Conservation (phyloP, 2,113 vertebrate species). For the Rhizomys pruinosus region DNA sequence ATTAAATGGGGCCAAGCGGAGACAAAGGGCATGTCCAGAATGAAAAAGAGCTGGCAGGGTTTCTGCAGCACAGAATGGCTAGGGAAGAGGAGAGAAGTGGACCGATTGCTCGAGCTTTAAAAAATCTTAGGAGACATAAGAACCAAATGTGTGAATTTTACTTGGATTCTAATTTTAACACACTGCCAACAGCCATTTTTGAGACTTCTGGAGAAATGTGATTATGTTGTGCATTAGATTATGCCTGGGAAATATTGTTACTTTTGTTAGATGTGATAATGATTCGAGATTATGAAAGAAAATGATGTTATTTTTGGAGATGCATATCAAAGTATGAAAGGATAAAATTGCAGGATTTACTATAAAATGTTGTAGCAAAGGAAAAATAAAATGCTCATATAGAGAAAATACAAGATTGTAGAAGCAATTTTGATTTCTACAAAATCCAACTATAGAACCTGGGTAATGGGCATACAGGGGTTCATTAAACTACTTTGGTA, state of each 20-base stretch:
- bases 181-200: constrained; percentile 21
- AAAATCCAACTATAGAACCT: background rate
- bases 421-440: background rate
- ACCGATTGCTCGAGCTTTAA: background rate
- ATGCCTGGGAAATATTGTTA: constrained; percentile 8
- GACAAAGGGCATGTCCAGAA: background rate
- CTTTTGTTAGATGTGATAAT: constrained; percentile 47
- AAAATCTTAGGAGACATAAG: constrained; percentile 14
- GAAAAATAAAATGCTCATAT: background rate
- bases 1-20: background rate
- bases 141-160: constrained; percentile 1
- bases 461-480: background rate
- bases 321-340: constrained; percentile 17
- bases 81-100: background rate
- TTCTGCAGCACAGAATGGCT: background rate
- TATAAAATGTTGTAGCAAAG: constrained; percentile 30
- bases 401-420: background rate
- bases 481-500: background rate
- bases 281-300: constrained; percentile 38
- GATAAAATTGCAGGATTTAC: constrained; percentile 47
- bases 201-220: constrained; percentile 16
- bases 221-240: background rate
- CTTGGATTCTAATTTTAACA: constrained; percentile 29
- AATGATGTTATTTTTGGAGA: constrained; percentile 22
- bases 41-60: background rate